Base-by-base conservation (phyloP, 2,797 vertebrate genomes). In the Ammospiza maritima region DNA sequence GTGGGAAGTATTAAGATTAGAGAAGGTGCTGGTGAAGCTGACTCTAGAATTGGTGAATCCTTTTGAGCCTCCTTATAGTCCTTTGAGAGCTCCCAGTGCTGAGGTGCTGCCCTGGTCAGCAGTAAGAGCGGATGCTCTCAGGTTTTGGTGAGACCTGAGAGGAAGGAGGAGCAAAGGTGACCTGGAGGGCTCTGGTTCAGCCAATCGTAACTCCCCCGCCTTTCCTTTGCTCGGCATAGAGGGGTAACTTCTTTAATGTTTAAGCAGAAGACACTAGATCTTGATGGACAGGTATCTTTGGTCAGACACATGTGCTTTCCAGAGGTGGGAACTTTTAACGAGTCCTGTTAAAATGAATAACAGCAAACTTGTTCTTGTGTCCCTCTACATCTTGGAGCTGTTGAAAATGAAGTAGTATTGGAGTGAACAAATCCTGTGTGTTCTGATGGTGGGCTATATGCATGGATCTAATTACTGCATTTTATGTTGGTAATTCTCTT, bases 231-330 rank as follows among this genome's bases (percentile, higher is more conserved):
- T 95, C 85, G 45, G 27, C 71, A 5, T 11, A 16, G 44, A 48
- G 83, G 75, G 71, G 86, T 95, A 85, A 92, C 40, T 96, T 92
- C 92, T 94, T 92, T 65, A 69, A 36, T 64, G 44, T 78, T 90
- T 85, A 58, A 86, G 70, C 65, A 76, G 18, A 78, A 89, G 27
- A 25, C 45, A 15, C 44, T 76, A 7, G 71, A 23, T 36, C 84
- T 58, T 73, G 23, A 26, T 32, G 11, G 50, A 20, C 6, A 14
- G 48, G 42, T 57, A 8, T 76, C 60, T 82, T 95, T 80, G 61
- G 45, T 60, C 32, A 61, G 47, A 67, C 44, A 18, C 13, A 7
- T 30, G 8, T 83, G 29, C 34, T 85, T 89, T 70, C 53, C 11
- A 16, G 64, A 64, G 29, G 51, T 70, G 57, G 38, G 60, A 89